These are phyloP conservation scores for Platichthys flesus DNA, from an alignment of 2,113 vertebrate species.

Conservation along the genomic window DNA sequence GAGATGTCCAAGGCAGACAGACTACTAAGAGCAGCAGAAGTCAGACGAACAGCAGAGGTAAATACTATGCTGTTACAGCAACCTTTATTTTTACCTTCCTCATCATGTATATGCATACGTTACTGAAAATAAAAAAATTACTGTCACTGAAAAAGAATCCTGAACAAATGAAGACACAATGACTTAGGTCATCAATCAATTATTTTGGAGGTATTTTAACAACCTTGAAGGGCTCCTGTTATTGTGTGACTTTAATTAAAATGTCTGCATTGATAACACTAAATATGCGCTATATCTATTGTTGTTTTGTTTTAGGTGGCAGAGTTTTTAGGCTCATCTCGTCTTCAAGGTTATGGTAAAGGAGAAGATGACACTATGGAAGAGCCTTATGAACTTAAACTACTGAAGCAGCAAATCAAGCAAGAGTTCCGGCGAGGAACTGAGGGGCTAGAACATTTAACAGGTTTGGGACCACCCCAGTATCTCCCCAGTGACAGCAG, in stretches of 20 bases:
- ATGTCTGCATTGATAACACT: not conserved
- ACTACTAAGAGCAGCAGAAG: constrained; percentile 89
- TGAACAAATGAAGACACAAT: not conserved
- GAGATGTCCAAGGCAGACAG: constrained; percentile 94
- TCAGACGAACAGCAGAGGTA: constrained; percentile 92
- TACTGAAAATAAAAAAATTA: not conserved
- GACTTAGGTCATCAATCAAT: not conserved
- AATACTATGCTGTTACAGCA: constrained; percentile 1
- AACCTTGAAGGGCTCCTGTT: not conserved
- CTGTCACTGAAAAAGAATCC: not conserved
- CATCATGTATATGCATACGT: not conserved
- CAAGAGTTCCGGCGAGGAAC: constrained; percentile 96
- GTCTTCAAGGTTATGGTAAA: constrained; percentile 93
- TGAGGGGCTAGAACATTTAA: constrained; percentile 92
- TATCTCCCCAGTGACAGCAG: constrained; percentile 91
- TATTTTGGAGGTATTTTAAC: no score
- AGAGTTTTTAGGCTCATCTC: constrained; percentile 85
- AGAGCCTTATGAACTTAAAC: constrained; percentile 96
- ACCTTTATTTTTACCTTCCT: not conserved
- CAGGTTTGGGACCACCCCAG: constrained; percentile 90
- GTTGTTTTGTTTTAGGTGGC: constrained; percentile 77
- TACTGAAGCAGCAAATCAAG: constrained; percentile 98
- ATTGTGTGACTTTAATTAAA: not conserved
- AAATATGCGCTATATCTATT: constrained; percentile 7
- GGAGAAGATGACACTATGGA: constrained; percentile 97